Percentiles rank a stretch among this genome's conserved stretches.
These are phyloP conservation scores for Meleagris gallopavo DNA, from an alignment of 2,113 vertebrate genomes.

Conservation along the genomic window DNA sequence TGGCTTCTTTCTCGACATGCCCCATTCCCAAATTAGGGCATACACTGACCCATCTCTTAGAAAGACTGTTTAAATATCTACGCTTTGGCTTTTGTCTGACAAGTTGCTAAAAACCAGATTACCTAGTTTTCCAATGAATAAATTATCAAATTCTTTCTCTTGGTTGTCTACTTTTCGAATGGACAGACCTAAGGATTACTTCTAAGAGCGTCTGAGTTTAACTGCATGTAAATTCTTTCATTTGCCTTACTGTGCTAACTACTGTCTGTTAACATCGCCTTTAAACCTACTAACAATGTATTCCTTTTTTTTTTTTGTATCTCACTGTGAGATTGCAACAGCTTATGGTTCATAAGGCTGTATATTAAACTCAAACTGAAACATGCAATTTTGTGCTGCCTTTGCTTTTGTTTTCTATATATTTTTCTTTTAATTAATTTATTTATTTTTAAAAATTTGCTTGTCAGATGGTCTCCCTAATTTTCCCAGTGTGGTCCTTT, in stretches of 20 bases:
- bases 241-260: neutral
- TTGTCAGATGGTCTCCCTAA: neutral
- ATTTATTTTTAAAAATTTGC: neutral
- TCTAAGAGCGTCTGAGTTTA: neutral
- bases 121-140: neutral
- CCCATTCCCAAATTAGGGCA: neutral
- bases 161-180: neutral
- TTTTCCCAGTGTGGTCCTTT: neutral
- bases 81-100: neutral
- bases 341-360: neutral
- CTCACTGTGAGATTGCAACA: neutral
- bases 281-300: neutral
- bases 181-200: neutral
- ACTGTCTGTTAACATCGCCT: conserved; percentile 5
- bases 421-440: neutral
- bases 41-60: neutral
- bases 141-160: neutral
- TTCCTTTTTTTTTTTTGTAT: conserved; percentile 35
- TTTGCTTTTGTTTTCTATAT: neutral
- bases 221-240: conserved; percentile 23
- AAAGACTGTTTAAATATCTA: neutral
- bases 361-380: neutral
- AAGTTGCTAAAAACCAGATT: neutral
- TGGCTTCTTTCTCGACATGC: neutral
- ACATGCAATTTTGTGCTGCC: neutral